Evolutionary conservation across 1,140 invertebrate species (phyloP).

Genomic region (Solen grandis): DNA sequence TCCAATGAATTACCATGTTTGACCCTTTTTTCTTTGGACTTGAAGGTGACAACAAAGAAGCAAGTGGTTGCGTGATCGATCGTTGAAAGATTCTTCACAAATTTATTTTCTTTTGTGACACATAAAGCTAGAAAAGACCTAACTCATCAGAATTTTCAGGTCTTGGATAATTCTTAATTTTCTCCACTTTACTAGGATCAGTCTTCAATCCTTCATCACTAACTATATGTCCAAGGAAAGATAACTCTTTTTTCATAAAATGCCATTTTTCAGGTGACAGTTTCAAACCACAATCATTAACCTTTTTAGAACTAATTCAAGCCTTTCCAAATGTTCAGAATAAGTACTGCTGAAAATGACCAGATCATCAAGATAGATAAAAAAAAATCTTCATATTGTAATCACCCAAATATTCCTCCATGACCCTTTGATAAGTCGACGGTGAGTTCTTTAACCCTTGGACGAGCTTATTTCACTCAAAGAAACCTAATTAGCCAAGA

Average conservation of each 20-base stretch:
- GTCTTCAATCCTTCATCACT: not conserved
- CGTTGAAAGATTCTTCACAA: too few species aligned
- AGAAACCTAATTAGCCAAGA: not conserved
- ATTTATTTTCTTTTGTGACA: not conserved
- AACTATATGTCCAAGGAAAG: not conserved
- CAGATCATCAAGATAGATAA: not conserved
- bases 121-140: not conserved
- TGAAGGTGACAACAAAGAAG: not conserved
- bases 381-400: constrained; percentile 9
- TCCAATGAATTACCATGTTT: not conserved
- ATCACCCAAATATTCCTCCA: not conserved
- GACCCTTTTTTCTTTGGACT: not conserved
- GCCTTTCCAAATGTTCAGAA: not conserved
- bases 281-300: not conserved
- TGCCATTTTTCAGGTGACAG: not conserved
- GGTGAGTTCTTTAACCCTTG: not conserved
- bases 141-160: not conserved
- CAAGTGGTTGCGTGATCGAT: not conserved
- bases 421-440: not conserved
- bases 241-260: not conserved
- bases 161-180: not conserved
- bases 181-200: not conserved
- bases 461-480: not conserved
- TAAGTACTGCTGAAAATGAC: not conserved
- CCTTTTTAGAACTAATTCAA: not conserved